Percentiles rank a stretch among this genome's conserved stretches.
These are phyloP conservation scores for Poeciliopsis occidentalis DNA, from an alignment of 2,113 vertebrate genomes.

Conservation along the genomic window DNA sequence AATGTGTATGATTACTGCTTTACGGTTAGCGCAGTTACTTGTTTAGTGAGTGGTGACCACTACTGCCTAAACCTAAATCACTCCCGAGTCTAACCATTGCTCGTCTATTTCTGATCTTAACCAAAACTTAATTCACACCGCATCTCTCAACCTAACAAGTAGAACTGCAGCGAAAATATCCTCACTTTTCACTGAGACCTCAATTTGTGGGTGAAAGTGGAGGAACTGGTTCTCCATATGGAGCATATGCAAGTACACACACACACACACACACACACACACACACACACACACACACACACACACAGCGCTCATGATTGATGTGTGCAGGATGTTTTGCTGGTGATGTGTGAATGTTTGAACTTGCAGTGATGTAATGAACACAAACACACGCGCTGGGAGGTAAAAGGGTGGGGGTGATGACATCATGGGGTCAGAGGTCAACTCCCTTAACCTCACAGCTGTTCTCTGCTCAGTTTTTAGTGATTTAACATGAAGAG, in stretches of 20 bases:
- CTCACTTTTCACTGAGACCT: too few relatives aligned
- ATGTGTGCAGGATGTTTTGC: not conserved
- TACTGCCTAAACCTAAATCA: too few relatives aligned
- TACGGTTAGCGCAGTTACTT: too few relatives aligned
- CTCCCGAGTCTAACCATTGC: too few relatives aligned
- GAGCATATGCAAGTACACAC: not conserved
- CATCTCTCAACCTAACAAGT: too few relatives aligned
- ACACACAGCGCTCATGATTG: not conserved
- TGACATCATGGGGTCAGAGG: slow-evolving; percentile 52
- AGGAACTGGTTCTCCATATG: too few relatives aligned
- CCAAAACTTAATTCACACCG: too few relatives aligned
- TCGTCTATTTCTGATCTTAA: too few relatives aligned
- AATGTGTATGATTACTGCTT: too few relatives aligned
- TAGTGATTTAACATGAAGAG: not conserved
- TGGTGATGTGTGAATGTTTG: slow-evolving; percentile 29
- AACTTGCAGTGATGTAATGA: slow-evolving; percentile 19
- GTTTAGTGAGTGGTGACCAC: too few relatives aligned
- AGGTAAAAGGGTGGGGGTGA: slow-evolving; percentile 10
- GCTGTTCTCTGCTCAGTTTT: slow-evolving; percentile 6
- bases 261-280: not conserved
- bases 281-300: not conserved
- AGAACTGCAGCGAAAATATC: too few relatives aligned
- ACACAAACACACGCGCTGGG: not conserved
- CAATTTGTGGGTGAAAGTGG: too few relatives aligned
- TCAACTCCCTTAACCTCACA: slow-evolving; percentile 22